A percentile compares a stretch with the other conserved stretches of the same genome.
Evolutionary conservation across 2,113 vertebrate species (phyloP).

Genomic region (Sapajus apella): DNA sequence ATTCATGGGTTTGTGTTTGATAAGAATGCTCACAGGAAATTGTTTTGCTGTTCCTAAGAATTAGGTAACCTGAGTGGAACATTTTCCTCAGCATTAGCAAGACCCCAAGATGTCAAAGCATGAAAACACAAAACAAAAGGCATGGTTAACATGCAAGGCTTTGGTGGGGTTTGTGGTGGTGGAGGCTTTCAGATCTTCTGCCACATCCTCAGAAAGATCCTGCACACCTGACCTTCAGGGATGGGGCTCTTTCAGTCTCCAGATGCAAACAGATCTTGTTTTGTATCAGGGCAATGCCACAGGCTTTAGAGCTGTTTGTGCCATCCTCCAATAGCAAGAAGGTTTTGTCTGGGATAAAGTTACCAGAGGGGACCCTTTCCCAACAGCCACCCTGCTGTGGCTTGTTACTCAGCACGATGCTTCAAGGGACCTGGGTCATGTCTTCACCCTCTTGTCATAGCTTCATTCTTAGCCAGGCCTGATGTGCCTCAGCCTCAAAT

Average conservation of each 20-base stretch:
- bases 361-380: not conserved
- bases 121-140: not conserved
- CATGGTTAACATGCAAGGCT: not conserved
- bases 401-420: not conserved
- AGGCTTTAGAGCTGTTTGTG: not conserved
- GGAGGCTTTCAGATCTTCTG: not conserved
- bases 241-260: fast-evolving
- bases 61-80: not conserved
- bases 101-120: not conserved
- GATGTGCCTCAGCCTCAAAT: not conserved
- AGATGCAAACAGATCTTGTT: not conserved
- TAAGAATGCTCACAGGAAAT: not conserved
- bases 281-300: not conserved
- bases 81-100: not conserved
- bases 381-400: too few species aligned
- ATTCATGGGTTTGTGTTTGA: not conserved
- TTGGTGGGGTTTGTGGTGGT: fast-evolving
- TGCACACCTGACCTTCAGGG: fast-evolving
- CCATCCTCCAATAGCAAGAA: not conserved
- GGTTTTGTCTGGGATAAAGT: not conserved
- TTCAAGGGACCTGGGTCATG: fast-evolving
- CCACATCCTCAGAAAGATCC: not conserved
- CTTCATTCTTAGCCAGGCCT: too few species aligned
- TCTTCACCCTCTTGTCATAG: not conserved
- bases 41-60: not conserved